phyloP scores from a whole-genome alignment of 2,888 invertebrate genomes.

The Leucoptera coffeella region DNA sequence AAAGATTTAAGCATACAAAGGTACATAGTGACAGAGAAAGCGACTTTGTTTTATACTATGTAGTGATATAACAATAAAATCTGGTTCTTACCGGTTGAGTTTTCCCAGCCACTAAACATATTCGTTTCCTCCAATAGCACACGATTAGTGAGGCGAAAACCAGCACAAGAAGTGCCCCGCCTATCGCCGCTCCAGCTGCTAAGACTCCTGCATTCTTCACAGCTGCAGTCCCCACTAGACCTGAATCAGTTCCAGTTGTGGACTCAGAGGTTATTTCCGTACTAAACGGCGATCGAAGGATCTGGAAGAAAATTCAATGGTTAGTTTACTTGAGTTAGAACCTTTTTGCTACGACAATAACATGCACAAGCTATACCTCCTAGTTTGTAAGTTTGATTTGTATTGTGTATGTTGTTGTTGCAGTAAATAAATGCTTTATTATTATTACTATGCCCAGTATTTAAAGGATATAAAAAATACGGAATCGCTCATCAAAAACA shows the following conservation, averaged over 20 bases:
- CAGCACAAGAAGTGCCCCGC: conserved; percentile 20
- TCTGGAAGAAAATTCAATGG: no score
- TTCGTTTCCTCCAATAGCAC: conserved; percentile 25
- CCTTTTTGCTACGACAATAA: no score
- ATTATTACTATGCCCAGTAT: no score
- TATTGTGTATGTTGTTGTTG: no score
- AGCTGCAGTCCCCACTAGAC: conserved; percentile 6
- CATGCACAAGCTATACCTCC: no score
- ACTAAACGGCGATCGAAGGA: no score
- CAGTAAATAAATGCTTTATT: no score
- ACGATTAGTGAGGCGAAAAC: conserved; percentile 13
- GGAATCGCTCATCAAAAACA: no score
- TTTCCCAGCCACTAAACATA: conserved; percentile 32
- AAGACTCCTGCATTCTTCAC: conserved; percentile 16
- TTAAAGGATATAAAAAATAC: no score
- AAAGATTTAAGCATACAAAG: not conserved
- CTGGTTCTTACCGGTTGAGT: conserved; percentile 26
- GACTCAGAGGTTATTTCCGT: conserved; percentile 16
- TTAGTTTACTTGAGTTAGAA: no score
- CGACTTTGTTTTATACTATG: conserved; percentile 3
- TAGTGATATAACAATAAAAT: conserved; percentile 3
- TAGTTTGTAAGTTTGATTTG: no score
- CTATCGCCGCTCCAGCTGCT: conserved; percentile 18
- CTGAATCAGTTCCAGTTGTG: no score
- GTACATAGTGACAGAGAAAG: not conserved